Evolutionary conservation across 2,113 vertebrate genomes (phyloP).

Genomic region (Aleadryas rufinucha): DNA sequence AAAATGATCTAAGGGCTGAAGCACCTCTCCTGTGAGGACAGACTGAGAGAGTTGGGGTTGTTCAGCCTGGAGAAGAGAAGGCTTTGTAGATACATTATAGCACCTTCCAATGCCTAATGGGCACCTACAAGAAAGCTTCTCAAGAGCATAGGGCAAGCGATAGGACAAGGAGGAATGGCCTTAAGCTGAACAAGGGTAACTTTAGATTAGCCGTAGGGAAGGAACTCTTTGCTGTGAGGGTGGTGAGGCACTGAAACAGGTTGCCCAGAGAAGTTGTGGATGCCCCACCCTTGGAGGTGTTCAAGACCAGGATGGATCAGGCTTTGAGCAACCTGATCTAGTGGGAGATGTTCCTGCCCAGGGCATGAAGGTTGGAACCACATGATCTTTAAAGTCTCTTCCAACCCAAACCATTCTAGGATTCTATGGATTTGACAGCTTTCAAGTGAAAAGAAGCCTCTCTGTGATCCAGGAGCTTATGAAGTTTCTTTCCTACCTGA

Average conservation of each 20-base stretch:
- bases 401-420: not conserved
- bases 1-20: not conserved
- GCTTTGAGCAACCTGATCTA: not conserved
- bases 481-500: not conserved
- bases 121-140: not conserved
- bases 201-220: not conserved
- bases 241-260: not conserved
- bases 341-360: not conserved
- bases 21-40: not conserved
- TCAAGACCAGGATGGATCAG: not conserved
- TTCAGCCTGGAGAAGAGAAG: not conserved
- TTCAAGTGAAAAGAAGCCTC: not conserved
- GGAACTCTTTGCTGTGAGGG: not conserved
- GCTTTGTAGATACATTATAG: not conserved
- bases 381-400: accelerated
- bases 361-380: not conserved
- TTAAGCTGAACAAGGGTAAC: not conserved
- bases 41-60: not conserved
- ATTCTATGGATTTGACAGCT: not conserved
- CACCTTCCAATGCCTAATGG: not conserved
- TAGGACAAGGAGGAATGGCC: not conserved
- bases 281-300: not conserved
- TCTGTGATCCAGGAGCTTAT: not conserved
- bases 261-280: not conserved
- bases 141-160: not conserved